Conservation (phyloP, 2,797 vertebrate genomes). For the Huso huso region DNA sequence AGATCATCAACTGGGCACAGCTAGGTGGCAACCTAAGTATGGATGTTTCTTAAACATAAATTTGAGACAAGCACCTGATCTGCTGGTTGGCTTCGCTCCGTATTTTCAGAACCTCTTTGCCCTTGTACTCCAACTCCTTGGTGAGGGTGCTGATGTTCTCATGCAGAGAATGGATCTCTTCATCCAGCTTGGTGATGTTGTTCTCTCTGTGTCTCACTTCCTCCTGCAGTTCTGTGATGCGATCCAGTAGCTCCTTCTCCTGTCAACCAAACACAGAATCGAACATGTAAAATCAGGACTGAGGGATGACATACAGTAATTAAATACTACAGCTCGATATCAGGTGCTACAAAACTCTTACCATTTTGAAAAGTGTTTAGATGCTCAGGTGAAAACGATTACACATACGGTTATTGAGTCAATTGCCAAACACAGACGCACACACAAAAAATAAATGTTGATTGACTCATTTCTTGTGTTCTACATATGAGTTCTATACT, state of each 20-base stretch:
- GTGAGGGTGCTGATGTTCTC: conserved; percentile 90
- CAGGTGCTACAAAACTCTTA: background rate
- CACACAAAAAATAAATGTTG: background rate
- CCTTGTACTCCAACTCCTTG: conserved; percentile 91
- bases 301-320: conserved; percentile 1
- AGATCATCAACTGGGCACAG: too few species aligned
- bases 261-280: conserved; percentile 28
- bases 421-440: background rate
- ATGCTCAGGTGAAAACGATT: background rate
- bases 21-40: too few species aligned
- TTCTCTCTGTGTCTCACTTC: conserved; percentile 83
- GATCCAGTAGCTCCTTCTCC: conserved; percentile 81
- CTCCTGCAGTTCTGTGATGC: conserved; percentile 82
- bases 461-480: too few species aligned
- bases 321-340: background rate
- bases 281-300: background rate
- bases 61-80: conserved; percentile 67
- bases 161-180: conserved; percentile 85
- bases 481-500: too few species aligned
- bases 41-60: too few species aligned
- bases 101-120: conserved; percentile 94
- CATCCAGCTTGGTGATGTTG: conserved; percentile 87
- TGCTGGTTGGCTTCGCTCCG: conserved; percentile 94
- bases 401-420: background rate
- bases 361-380: background rate